Base-by-base conservation (phyloP, 2,113 vertebrate genomes). In the Ptilonorhynchus violaceus region DNA sequence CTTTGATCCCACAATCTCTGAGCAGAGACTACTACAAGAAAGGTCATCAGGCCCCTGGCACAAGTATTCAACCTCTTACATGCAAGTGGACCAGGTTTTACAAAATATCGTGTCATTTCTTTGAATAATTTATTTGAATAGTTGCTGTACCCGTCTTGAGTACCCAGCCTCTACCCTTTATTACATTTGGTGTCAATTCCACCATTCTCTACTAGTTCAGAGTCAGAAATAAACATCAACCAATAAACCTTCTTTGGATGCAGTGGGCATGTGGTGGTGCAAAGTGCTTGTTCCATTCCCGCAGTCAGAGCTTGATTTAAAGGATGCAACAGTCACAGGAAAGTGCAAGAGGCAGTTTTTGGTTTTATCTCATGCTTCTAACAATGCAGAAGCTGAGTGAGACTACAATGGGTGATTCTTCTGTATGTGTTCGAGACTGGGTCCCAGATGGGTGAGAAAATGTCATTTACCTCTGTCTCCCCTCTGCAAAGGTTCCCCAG, bases 11-110 rank as follows among this genome's bases (percentile, higher is more conserved):
- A 64, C 15, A 0, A 0, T 55, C 72, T 86, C 60, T 67, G 52
- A 88, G 42, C 47, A 94, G 62, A 87, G 41, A 63, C 76, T 70
- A 25, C 46, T 46, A 55, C 66, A 88, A 81, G 76, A 79, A 87
- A 89, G 88, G 92, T 86, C 92, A 88, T 60, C 67, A 60, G 83
- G 72, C 93, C 85, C 53, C 60, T 30, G 70, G 88, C 82, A 91
- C 44, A 78, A 94, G 39, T 37, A 78, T 53, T 81, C 93, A 92
- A 62, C 81, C 58, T 83, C 81, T 69, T 72, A 60, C 49, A 44
- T 66, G 27, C 56, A 92, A 80, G 78, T 63, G 52, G 89, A 85
- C 89, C 46, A 77, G 30, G 30, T 62, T 89, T 83, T 62, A 86
- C 35, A 77, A 85, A 89, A 88, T 41, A 50, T 8, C 6, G 0